These are phyloP conservation scores for Drosophila watanabei DNA, from an alignment of 1,140 invertebrate genomes.

Conservation along the genomic window DNA sequence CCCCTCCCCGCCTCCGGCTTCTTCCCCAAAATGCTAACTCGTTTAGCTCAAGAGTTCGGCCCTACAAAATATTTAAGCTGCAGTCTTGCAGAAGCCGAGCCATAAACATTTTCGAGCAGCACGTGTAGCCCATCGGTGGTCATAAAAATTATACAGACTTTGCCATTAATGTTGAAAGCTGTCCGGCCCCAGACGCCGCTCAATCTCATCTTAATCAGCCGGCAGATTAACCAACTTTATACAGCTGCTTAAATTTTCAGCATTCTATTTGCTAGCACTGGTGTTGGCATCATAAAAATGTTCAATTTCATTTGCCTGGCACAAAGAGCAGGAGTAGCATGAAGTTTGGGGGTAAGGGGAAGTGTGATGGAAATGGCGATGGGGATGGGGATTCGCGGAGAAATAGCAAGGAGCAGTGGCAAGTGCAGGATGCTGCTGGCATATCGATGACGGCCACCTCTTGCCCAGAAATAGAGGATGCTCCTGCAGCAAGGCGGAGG, in stretches of 20 bases:
- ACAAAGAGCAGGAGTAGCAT: constrained; percentile 46
- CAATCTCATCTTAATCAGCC: constrained; percentile 70
- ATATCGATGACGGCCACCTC: constrained; percentile 61
- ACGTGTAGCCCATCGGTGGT: constrained; percentile 54
- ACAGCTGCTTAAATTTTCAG: constrained; percentile 76
- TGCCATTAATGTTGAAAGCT: constrained; percentile 60
- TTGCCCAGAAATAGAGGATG: constrained; percentile 9
- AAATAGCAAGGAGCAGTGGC: constrained; percentile 17
- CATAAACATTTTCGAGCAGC: constrained; percentile 58
- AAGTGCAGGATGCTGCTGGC: constrained; percentile 67
- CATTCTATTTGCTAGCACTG: constrained; percentile 44
- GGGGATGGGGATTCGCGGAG: neutral
- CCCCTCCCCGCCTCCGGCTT: neutral
- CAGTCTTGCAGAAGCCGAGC: constrained; percentile 35
- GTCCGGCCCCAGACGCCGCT: constrained; percentile 20
- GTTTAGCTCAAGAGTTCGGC: constrained; percentile 57
- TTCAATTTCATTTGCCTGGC: constrained; percentile 79
- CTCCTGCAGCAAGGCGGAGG: constrained; percentile 4
- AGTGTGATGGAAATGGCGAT: neutral
- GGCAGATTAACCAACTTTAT: constrained; percentile 76
- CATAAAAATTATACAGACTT: constrained; percentile 75
- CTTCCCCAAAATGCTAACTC: constrained; percentile 42
- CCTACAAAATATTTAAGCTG: constrained; percentile 69
- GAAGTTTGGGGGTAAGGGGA: neutral
- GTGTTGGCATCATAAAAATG: constrained; percentile 78